These are phyloP conservation scores for Protobothrops mucrosquamatus DNA, from an alignment of 2,113 vertebrate species.

Conservation along the genomic window DNA sequence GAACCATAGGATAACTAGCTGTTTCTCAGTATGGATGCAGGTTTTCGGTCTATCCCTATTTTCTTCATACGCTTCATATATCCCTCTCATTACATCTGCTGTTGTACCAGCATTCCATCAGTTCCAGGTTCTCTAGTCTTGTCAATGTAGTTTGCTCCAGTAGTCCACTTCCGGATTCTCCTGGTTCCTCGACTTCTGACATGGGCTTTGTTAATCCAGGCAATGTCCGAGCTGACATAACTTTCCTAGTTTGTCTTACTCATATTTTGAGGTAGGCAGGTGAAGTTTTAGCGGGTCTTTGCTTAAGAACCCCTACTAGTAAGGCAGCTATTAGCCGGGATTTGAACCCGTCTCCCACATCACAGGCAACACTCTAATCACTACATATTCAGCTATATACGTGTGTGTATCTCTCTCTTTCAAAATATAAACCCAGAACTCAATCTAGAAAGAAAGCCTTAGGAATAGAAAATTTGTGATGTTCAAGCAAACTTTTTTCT, in stretches of 20 bases:
- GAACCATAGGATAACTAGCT: no score
- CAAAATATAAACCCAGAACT: neutral
- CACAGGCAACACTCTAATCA: no score
- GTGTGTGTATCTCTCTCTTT: neutral
- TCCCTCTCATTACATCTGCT: neutral
- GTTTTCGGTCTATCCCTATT: no score
- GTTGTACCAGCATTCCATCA: no score
- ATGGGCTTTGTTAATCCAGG: neutral
- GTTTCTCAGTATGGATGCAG: no score
- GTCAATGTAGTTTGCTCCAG: neutral
- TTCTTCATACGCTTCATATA: no score
- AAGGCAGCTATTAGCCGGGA: no score
- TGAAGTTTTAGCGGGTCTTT: neutral
- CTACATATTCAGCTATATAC: neutral
- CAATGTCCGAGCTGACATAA: neutral
- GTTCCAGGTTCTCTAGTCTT: neutral
- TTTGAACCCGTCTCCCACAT: no score
- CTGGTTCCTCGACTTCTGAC: neutral
- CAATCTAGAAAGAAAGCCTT: neutral
- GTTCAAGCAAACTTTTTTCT: neutral
- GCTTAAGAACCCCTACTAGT: no score
- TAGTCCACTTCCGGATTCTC: neutral
- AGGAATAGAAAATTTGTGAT: neutral
- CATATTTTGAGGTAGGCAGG: neutral
- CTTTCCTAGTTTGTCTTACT: neutral